Evolutionary conservation across 1,140 invertebrate species (phyloP).

Genomic region (Cydia fagiglandana): DNA sequence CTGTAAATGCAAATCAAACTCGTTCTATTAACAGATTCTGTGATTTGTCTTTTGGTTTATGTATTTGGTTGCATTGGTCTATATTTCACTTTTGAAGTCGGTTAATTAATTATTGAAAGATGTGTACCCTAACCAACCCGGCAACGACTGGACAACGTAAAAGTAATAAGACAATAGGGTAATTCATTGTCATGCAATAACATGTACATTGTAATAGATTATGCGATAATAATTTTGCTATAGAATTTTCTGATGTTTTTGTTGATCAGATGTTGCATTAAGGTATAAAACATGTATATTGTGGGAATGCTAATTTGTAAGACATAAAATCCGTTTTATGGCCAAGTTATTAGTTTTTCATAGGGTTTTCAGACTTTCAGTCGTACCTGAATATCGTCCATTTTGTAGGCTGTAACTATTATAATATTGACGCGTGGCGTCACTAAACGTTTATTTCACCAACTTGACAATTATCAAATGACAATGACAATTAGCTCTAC

Average conservation of each 20-base stretch:
- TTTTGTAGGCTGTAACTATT: too few relatives aligned
- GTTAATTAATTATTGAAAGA: constrained; percentile 57
- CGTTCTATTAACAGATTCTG: too few relatives aligned
- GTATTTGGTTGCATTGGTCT: too few relatives aligned
- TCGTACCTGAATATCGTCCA: too few relatives aligned
- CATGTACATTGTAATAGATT: neutral
- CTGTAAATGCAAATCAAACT: too few relatives aligned
- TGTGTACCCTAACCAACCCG: constrained; percentile 66
- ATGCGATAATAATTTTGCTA: neutral
- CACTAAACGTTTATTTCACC: neutral
- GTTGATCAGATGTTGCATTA: neutral
- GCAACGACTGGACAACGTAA: constrained; percentile 54
- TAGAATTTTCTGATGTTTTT: neutral
- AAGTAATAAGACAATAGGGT: constrained; percentile 42
- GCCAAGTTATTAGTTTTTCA: too few relatives aligned
- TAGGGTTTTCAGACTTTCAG: too few relatives aligned
- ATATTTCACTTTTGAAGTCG: constrained; percentile 13
- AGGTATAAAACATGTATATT: too few relatives aligned
- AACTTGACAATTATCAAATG: neutral
- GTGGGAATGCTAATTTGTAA: too few relatives aligned
- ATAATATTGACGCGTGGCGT: neutral
- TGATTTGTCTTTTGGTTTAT: too few relatives aligned
- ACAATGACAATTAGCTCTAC: neutral
- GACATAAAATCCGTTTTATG: too few relatives aligned
- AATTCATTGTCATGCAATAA: neutral